Base-by-base conservation (phyloP, 1,140 invertebrate species). In the Lucilia cuprina region DNA sequence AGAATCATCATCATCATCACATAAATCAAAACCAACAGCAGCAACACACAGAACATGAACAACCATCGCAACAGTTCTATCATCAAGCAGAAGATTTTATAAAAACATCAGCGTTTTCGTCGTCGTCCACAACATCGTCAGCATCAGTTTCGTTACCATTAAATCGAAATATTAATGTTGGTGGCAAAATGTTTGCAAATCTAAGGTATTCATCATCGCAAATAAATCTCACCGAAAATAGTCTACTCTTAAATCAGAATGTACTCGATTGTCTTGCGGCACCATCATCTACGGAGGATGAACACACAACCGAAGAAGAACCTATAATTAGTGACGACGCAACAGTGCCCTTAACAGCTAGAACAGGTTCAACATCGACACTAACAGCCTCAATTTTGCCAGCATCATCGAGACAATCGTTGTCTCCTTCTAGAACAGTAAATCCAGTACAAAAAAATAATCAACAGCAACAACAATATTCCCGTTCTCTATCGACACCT, bases 171-270 rank as follows among this genome's bases (percentile, higher is more conserved):
- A n/a, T 19, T 70, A 70, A 21, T 35, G 41, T 34, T 50, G 74
- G n/a, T 77, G 77, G 74, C 80, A 77, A 82, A 77, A 86, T 87
- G 84, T 88, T 88, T 85, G 86, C 87, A 75, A 89, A 85, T 50
- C 78, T 90, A 25, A 86, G 88, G 17, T 90, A 89, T 86, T 87
- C 89, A 70, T 65, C 86, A 88, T 83, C 87, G 87, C 84, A 80
- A 21, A 10, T 80, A 21, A 89, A 90, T 86, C 85, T 90, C 84
- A 90, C 89, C 82, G 89, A 90, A 82, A 90, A 87, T 86, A 90
- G 86, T 83, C 86, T 90, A 74, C 84, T 90, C 84, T 83, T 90
- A 65, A 88, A 85, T 83, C 88, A 90, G 78, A 88, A 85, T 84
- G 86, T 87, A 14, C 89, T 88, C 74, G 89, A 90, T 83, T 74